phyloP scores from a whole-genome alignment of 2,888 invertebrate species.

The Noctua fimbriata region DNA sequence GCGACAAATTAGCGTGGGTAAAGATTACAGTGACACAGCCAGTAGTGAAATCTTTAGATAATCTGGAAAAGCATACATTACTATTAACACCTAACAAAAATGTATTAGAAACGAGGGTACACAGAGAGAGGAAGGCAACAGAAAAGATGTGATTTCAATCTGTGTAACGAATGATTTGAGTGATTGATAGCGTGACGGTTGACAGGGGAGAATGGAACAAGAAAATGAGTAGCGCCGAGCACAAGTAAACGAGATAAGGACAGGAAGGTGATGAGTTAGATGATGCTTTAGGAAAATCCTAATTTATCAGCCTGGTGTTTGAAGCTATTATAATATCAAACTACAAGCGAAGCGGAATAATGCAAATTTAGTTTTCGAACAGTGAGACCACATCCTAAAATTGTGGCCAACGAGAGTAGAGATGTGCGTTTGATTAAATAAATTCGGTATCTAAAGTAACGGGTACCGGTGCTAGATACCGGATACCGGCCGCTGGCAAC shows the following conservation, averaged over 20 bases:
- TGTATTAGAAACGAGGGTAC: not conserved
- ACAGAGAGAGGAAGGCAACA: not conserved
- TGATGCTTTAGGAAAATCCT: not conserved
- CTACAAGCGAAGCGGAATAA: not conserved
- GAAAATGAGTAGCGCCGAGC: not conserved
- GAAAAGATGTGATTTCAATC: not conserved
- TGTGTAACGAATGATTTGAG: not conserved
- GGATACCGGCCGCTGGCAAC: slow-evolving; percentile 79
- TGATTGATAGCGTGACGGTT: not conserved
- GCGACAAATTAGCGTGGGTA: slow-evolving; percentile 27
- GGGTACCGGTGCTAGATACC: slow-evolving; percentile 76
- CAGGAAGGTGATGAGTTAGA: not conserved
- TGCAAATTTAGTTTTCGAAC: not conserved
- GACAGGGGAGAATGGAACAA: not conserved
- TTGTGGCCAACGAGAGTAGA: slow-evolving; percentile 62
- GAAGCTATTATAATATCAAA: not conserved
- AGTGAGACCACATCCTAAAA: slow-evolving; percentile 27
- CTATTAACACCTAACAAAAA: not conserved
- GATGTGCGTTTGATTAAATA: slow-evolving; percentile 79
- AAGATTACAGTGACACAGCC: slow-evolving; percentile 7
- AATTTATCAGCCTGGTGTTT: not conserved
- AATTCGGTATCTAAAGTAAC: slow-evolving; percentile 82
- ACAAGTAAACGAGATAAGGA: not conserved
- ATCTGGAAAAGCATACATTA: not conserved
- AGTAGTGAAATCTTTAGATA: not conserved